Percentiles rank a stretch among this genome's conserved stretches.
phyloP scores from a whole-genome alignment of 2,113 vertebrate species.

The Galemys pyrenaicus region DNA sequence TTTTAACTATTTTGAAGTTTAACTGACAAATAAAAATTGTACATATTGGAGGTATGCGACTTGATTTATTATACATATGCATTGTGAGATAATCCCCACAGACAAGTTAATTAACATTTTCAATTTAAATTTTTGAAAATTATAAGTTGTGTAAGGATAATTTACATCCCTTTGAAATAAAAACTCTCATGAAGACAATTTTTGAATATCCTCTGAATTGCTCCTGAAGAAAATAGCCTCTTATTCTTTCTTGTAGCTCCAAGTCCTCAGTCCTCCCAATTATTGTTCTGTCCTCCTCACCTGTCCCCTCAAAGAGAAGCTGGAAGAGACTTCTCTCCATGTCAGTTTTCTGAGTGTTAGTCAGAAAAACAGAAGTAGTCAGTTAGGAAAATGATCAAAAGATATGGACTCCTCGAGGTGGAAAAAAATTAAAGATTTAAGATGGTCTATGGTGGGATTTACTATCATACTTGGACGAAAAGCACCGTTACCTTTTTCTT shows the following conservation, averaged over 20 bases:
- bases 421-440: slow-evolving; percentile 74
- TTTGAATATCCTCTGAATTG: neutral
- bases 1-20: neutral
- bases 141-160: neutral
- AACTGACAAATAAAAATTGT: neutral
- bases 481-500: slow-evolving; percentile 67
- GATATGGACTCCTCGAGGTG: neutral
- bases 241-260: neutral
- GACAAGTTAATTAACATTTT: neutral
- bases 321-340: neutral
- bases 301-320: neutral
- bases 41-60: neutral
- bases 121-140: neutral
- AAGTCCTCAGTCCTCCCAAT: neutral
- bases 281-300: neutral
- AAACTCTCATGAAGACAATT: slow-evolving; percentile 50
- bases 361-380: slow-evolving; percentile 4
- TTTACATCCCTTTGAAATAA: neutral
- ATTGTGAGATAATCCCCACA: neutral
- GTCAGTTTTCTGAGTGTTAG: slow-evolving; percentile 1
- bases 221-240: neutral
- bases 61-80: too few species aligned
- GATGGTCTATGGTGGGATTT: slow-evolving; percentile 62
- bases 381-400: neutral
- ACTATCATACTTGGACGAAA: slow-evolving; percentile 74